A percentile compares a stretch with the other conserved stretches of the same genome.
phyloP scores from a whole-genome alignment of 2,797 vertebrate species.

The Sitta carolinensis region DNA sequence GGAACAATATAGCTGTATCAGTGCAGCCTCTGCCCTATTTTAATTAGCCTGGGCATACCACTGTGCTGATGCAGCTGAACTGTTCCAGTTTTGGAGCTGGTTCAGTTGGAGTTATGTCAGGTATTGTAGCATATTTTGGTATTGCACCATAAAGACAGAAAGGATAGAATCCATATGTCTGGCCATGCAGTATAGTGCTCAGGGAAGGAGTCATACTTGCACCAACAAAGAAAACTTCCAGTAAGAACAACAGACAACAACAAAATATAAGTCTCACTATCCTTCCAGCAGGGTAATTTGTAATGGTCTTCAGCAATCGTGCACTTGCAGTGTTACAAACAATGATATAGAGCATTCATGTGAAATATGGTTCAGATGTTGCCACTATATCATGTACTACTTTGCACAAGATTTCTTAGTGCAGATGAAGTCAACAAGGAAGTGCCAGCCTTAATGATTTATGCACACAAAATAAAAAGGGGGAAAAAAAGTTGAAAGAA shows the following conservation, averaged over 20 bases:
- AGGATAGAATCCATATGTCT: conserved; percentile 36
- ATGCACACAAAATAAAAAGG: neutral
- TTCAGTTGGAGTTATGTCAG: conserved; percentile 51
- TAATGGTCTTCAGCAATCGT: neutral
- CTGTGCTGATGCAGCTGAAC: conserved; percentile 52
- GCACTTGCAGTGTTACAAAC: neutral
- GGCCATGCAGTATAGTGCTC: neutral
- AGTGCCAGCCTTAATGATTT: neutral
- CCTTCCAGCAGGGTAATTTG: conserved; percentile 18
- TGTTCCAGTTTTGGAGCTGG: conserved; percentile 42
- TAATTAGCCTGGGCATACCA: conserved; percentile 56
- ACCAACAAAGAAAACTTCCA: neutral
- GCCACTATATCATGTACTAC: neutral
- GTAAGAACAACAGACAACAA: neutral
- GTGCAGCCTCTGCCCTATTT: conserved; percentile 57
- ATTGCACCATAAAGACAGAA: conserved; percentile 37
- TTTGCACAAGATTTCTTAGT: neutral
- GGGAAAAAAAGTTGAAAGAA: neutral
- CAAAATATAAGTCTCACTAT: neutral
- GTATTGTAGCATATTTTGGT: conserved; percentile 31
- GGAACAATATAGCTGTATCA: conserved; percentile 23
- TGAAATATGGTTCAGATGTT: conserved; percentile 25
- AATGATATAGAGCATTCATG: neutral
- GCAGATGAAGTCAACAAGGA: neutral
- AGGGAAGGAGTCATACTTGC: neutral